Evolutionary conservation across 2,888 invertebrate genomes (phyloP), one percentile per base, ranked within the genome.

Genomic region (Cheilosia scutellata): DNA sequence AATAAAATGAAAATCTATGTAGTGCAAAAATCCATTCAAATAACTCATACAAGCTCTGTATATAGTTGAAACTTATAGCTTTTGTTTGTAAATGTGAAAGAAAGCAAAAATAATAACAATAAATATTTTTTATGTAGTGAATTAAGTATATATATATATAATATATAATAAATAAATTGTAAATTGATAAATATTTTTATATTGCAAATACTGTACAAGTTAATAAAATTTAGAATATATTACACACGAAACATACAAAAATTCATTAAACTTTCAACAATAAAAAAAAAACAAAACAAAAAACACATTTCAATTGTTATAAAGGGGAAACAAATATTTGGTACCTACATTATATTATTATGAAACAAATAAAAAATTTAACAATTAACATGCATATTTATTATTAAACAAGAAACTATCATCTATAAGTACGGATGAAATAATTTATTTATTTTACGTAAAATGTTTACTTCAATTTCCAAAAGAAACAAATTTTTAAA

Each of bases 111-210:
- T 58, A 53, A 79, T 62, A 58, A 65, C 80, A 74, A 87, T 78
- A 83, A 83, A 75, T 87, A 87, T 87, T 83, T 87, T 87, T 71
- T 87, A 82, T 83, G 87, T 87, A 82, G 82, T 87, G 82, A 70
- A 62, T 72, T 86, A 88, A 88, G 82, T 70, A 75, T 62, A 74
- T 37, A 37, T n/a, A n/a, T n/a, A n/a, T n/a, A n/a, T n/a, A 4
- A 11, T 37, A 11, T 11, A 37, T 37, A 44, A 6, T 77, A 71
- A 63, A 88, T 71, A 80, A 80, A 87, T 84, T 87, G 82, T 74
- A 87, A 72, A 60, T 57, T 87, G 55, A 88, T 76, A 86, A 86
- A 79, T 87, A 87, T 87, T 83, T 87, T 87, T 83, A 87, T 87
- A 87, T 87, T 77, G 82, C 87, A 87, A 87, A 58, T 77, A 72